phyloP scores from a whole-genome alignment of 1,140 invertebrate genomes.

The Sycophila sp. region DNA sequence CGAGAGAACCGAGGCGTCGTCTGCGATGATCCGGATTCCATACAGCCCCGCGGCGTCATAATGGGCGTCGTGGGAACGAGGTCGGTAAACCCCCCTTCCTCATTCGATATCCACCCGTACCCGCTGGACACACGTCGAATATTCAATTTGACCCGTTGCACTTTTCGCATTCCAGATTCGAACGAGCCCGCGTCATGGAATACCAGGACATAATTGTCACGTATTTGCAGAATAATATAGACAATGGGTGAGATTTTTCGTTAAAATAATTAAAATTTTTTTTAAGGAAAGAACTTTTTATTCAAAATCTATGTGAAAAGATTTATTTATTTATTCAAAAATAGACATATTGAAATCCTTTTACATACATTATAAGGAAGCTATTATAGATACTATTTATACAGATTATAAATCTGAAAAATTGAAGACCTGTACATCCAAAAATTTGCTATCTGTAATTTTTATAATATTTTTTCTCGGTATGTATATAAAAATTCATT shows the following conservation, averaged over 20 bases:
- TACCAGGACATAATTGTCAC: conserved; percentile 69
- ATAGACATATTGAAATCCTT: too few relatives aligned
- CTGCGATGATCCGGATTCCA: conserved; percentile 49
- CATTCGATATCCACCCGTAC: neutral
- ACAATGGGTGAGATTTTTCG: conserved; percentile 65
- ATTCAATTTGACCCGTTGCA: neutral
- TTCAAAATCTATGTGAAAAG: too few relatives aligned
- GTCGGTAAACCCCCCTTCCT: conserved; percentile 37
- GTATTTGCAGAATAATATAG: conserved; percentile 63
- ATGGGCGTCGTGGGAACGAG: conserved; percentile 57
- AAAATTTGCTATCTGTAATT: too few relatives aligned
- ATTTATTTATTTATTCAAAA: too few relatives aligned
- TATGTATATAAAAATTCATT: too few relatives aligned
- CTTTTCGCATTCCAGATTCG: conserved; percentile 52
- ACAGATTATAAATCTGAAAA: too few relatives aligned
- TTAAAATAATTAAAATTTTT: too few relatives aligned
- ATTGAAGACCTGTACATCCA: too few relatives aligned
- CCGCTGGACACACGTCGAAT: neutral
- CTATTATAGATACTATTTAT: too few relatives aligned
- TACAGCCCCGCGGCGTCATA: conserved; percentile 59
- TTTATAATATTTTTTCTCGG: too few relatives aligned
- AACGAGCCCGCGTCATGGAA: conserved; percentile 66
- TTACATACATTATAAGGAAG: too few relatives aligned
- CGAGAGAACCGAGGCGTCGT: conserved; percentile 69
- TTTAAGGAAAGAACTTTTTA: too few relatives aligned